Evolutionary conservation across 1,140 invertebrate genomes (phyloP).

Genomic region (Ericerus pela): DNA sequence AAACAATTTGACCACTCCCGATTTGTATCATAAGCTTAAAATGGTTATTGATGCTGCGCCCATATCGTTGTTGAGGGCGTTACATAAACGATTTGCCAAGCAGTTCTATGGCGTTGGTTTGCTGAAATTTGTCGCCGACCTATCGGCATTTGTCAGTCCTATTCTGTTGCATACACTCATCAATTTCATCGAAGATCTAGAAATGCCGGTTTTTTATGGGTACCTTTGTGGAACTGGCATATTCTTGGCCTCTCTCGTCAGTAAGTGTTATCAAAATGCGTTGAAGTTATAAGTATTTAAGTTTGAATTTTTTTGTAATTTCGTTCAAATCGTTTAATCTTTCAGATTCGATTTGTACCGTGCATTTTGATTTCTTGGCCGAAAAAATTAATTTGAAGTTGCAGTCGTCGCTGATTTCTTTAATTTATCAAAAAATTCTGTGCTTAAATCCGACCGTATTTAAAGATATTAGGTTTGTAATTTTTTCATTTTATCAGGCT

Average conservation of each 20-base stretch:
- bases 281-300: background rate
- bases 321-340: too few relatives aligned
- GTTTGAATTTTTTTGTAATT: background rate
- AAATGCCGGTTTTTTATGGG: constrained; percentile 47
- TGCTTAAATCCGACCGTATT: constrained; percentile 35
- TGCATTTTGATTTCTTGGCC: constrained; percentile 83
- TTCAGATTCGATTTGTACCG: constrained; percentile 55
- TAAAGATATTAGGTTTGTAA: constrained; percentile 28
- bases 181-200: constrained; percentile 58
- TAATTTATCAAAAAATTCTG: constrained; percentile 74
- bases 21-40: constrained; percentile 43
- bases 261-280: constrained; percentile 31
- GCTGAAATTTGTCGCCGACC: constrained; percentile 70
- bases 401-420: constrained; percentile 61
- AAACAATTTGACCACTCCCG: constrained; percentile 42
- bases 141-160: constrained; percentile 71
- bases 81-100: constrained; percentile 50
- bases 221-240: constrained; percentile 67
- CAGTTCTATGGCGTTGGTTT: constrained; percentile 82
- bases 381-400: constrained; percentile 75
- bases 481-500: background rate
- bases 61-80: constrained; percentile 20
- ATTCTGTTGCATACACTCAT: constrained; percentile 72
- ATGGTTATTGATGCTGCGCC: constrained; percentile 29
- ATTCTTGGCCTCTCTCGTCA: constrained; percentile 45